phyloP scores from a whole-genome alignment of 2,888 invertebrate species.

The Lacanobia oleracea region DNA sequence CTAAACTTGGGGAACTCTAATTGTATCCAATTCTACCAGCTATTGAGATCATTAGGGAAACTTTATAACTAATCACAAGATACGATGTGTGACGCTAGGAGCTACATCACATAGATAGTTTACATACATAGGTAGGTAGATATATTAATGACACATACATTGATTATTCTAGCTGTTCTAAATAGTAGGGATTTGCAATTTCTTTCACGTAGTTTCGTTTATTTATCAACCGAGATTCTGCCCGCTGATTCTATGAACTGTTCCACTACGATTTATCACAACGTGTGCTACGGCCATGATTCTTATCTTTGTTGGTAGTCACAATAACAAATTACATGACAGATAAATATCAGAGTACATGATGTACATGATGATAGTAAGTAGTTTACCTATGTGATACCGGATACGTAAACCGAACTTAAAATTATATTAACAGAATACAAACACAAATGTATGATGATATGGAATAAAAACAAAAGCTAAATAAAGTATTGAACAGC shows the following conservation, averaged over 20 bases:
- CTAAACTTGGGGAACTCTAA: neutral
- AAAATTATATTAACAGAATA: neutral
- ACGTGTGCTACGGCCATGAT: neutral
- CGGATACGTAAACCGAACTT: neutral
- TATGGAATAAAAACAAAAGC: neutral
- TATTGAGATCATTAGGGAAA: slow-evolving; percentile 6
- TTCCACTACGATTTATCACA: neutral
- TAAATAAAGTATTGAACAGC: neutral
- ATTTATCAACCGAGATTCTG: neutral
- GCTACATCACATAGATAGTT: neutral
- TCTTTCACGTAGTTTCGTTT: neutral
- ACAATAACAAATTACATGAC: slow-evolving; percentile 18
- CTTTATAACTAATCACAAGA: slow-evolving; percentile 10
- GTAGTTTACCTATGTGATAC: neutral
- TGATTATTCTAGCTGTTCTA: neutral
- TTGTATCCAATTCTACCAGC: neutral
- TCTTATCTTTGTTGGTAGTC: slow-evolving; percentile 4
- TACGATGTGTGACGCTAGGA: neutral
- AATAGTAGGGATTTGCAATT: neutral
- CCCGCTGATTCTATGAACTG: neutral
- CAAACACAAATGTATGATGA: neutral
- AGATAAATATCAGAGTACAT: slow-evolving; percentile 1
- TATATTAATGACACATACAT: too few relatives aligned
- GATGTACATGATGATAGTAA: too few relatives aligned
- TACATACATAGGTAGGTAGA: too few relatives aligned